These are phyloP conservation scores for Drosophila parabipectinata DNA, from an alignment of 1,140 invertebrate species.

Conservation along the genomic window DNA sequence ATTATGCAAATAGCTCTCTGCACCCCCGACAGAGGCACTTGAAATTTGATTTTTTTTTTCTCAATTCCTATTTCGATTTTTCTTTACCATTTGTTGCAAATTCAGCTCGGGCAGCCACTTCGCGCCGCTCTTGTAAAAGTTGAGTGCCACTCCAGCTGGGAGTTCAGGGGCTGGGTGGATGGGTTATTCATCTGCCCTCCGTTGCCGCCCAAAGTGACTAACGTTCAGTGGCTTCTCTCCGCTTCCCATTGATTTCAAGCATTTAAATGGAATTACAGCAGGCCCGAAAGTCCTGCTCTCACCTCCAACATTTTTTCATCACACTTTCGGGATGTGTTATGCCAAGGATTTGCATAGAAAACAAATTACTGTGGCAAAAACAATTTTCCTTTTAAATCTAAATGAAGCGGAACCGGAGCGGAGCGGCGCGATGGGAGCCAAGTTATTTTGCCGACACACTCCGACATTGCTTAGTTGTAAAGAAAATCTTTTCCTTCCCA, in stretches of 20 bases:
- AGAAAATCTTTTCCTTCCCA: constrained; percentile 66
- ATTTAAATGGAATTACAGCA: constrained; percentile 42
- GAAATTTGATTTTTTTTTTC: constrained; percentile 74
- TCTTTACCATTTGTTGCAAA: constrained; percentile 70
- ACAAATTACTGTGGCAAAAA: constrained; percentile 75
- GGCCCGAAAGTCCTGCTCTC: constrained; percentile 12
- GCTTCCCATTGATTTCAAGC: constrained; percentile 38
- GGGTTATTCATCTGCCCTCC: constrained; percentile 35
- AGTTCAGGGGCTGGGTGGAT: constrained; percentile 10
- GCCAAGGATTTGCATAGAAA: constrained; percentile 66
- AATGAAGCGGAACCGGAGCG: constrained; percentile 28
- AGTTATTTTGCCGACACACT: constrained; percentile 32
- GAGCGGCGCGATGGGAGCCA: constrained; percentile 24
- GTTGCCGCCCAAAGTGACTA: constrained; percentile 40
- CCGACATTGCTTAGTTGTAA: constrained; percentile 36
- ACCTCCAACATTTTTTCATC: constrained; percentile 14
- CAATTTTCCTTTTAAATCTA: constrained; percentile 73
- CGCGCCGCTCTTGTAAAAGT: constrained; percentile 36
- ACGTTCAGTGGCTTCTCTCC: constrained; percentile 37
- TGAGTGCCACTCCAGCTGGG: constrained; percentile 41
- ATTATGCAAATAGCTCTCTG: constrained; percentile 74
- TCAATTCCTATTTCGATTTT: constrained; percentile 71
- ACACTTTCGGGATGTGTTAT: constrained; percentile 8
- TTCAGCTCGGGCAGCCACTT: constrained; percentile 36
- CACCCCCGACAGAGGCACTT: constrained; percentile 49